These are phyloP conservation scores for Tetraneura akinire DNA, from an alignment of 1,140 invertebrate genomes.

Conservation along the genomic window DNA sequence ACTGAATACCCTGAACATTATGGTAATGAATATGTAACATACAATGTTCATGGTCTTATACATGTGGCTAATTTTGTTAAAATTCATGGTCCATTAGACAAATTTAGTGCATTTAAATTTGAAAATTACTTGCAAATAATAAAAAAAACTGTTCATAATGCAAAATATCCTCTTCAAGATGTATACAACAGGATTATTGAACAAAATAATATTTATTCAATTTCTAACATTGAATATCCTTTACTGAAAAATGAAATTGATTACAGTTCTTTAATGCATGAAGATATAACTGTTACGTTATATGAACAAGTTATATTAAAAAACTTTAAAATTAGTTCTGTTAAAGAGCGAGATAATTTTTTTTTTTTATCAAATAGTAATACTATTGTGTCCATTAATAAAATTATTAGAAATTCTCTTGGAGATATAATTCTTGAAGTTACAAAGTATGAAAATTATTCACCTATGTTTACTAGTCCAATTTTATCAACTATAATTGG, in stretches of 20 bases:
- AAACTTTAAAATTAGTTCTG: background rate
- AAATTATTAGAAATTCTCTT: background rate
- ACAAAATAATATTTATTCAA: background rate
- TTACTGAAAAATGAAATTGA: background rate
- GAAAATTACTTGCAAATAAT: constrained; percentile 11
- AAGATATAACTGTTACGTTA: background rate
- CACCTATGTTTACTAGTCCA: background rate
- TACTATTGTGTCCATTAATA: background rate
- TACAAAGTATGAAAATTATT: background rate
- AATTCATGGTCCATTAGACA: constrained; percentile 5
- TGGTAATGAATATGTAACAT: constrained; percentile 2
- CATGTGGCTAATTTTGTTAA: constrained; percentile 19
- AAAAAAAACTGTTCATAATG: constrained; percentile 9
- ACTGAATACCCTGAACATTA: background rate
- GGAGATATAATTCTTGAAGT: background rate
- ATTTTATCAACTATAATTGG: background rate
- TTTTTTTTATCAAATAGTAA: background rate
- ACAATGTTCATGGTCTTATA: constrained; percentile 1
- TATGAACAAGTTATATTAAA: background rate
- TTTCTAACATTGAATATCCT: background rate
- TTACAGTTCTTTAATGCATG: background rate
- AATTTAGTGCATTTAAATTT: constrained; percentile 3
- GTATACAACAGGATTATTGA: background rate
- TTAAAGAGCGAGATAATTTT: background rate
- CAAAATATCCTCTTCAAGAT: constrained; percentile 1